These are phyloP conservation scores for Sepioteuthis lessoniana DNA, from an alignment of 2,888 invertebrate genomes.

Conservation along the genomic window DNA sequence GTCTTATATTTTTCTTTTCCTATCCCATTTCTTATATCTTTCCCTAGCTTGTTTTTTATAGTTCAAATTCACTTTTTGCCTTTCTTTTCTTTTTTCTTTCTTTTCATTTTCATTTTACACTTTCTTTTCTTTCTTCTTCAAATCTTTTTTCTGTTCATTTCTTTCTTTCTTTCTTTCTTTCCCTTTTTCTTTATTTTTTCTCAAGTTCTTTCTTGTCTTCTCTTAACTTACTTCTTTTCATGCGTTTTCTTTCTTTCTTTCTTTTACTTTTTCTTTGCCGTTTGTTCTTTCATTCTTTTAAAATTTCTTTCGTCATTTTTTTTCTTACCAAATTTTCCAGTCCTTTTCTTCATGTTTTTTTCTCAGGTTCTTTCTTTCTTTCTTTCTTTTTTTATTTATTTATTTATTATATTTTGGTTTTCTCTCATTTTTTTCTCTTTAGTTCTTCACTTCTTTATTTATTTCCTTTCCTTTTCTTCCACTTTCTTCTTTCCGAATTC, in stretches of 20 bases:
- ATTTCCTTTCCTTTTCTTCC: too few relatives aligned
- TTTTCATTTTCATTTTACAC: not conserved
- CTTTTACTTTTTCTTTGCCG: not conserved
- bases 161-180: not conserved
- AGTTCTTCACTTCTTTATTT: too few relatives aligned
- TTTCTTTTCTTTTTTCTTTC: not conserved
- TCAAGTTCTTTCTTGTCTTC: not conserved
- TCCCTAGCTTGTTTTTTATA: not conserved
- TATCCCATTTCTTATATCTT: not conserved
- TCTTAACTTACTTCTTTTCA: not conserved
- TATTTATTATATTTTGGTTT: too few relatives aligned
- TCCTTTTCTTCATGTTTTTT: too few relatives aligned
- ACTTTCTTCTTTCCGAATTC: too few relatives aligned
- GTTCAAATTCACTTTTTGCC: not conserved
- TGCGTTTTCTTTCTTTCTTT: not conserved
- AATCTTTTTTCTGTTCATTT: not conserved
- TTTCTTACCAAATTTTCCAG: too few relatives aligned
- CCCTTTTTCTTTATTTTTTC: too few relatives aligned
- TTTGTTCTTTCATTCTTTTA: not conserved
- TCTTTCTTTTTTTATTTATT: too few relatives aligned
- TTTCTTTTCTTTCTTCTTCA: not conserved
- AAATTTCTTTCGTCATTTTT: too few relatives aligned
- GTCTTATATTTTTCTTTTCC: accelerated
- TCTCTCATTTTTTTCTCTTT: too few relatives aligned
- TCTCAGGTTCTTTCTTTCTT: too few relatives aligned